Evolutionary conservation across 1,140 invertebrate genomes (phyloP), one percentile per base, ranked within the genome.

Genomic region (Metopolophium dirhodum): DNA sequence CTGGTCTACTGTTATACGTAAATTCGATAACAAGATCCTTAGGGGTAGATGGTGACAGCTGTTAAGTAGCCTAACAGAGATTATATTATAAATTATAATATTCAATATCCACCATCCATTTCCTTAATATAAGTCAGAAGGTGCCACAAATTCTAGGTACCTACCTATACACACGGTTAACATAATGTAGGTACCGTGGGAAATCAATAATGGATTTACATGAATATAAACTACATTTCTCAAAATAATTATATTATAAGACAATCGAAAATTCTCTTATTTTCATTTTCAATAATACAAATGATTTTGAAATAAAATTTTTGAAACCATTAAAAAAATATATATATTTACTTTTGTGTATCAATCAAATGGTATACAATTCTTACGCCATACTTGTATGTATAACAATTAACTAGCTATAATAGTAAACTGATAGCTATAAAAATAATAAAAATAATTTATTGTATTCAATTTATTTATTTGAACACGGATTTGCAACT

Each of bases 141-240:
- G 86, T 88, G 20, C 30, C 18, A n/a, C 6, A 51, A 35, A 30
- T 88, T 49, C 86, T 51, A 49, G 7, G 45, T 82, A 82, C 18
- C 18, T 37, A 82, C 0, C 6, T 22, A 47, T 49, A 7, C 26
- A 20, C 14, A 30, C 26, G 20, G 49, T 88, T 88, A 88, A 88
- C 86, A 88, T 88, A 35, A 88, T n/a, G 47, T 8, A 51, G 18
- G 86, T 22, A 22, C n/a, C n/a, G 1, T n/a, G 37, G n/a, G 85
- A 88, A 88, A 88, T 51, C 47, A 49, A 88, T 88, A 88, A 88
- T 87, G 45, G 26, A 49, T 51, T 35, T 88, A 51, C 86, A 88
- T 88, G 49, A 88, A 51, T 35, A 49, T 51, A n/a, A 49, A 86
- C 8, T 51, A 22, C 45, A n/a, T 51, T 86, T 45, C 2, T 41